Evolutionary conservation across 2,888 invertebrate species (phyloP).

Genomic region (Brachylomia viminalis): DNA sequence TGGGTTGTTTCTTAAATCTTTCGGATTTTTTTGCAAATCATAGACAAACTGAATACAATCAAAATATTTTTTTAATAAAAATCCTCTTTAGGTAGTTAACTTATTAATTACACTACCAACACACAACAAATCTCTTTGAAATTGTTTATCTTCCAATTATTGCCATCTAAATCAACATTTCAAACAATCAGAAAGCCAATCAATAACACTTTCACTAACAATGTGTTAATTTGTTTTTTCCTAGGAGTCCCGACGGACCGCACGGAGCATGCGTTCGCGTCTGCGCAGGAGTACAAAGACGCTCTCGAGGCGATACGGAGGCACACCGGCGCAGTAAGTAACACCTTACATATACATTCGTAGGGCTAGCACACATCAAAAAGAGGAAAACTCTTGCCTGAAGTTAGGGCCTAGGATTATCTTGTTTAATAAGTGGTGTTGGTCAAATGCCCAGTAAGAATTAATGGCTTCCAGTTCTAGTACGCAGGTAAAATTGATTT

Average conservation of each 20-base stretch:
- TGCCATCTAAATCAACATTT: conserved; percentile 9
- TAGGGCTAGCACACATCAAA: conserved; percentile 35
- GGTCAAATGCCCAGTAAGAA: not conserved
- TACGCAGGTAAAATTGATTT: not conserved
- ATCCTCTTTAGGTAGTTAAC: no score
- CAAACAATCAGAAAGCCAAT: conserved; percentile 12
- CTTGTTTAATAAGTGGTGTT: no score
- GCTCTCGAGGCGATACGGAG: conserved; percentile 85
- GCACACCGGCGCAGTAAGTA: conserved; percentile 85
- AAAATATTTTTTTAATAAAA: not conserved
- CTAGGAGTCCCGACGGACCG: conserved; percentile 84
- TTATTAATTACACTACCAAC: not conserved
- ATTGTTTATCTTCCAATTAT: conserved; percentile 22
- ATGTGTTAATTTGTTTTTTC: conserved; percentile 57
- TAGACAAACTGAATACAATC: not conserved
- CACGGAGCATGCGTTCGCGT: conserved; percentile 81
- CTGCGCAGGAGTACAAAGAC: conserved; percentile 87
- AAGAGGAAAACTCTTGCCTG: not conserved
- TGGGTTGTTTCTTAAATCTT: conserved; percentile 23
- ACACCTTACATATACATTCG: conserved; percentile 19
- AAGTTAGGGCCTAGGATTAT: not conserved
- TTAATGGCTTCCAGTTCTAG: no score
- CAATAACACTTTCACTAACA: conserved; percentile 42
- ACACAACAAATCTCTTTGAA: not conserved
- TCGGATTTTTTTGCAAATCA: conserved; percentile 10